Evolutionary conservation across 2,888 invertebrate genomes (phyloP).

Genomic region (Athrips mouffetella): DNA sequence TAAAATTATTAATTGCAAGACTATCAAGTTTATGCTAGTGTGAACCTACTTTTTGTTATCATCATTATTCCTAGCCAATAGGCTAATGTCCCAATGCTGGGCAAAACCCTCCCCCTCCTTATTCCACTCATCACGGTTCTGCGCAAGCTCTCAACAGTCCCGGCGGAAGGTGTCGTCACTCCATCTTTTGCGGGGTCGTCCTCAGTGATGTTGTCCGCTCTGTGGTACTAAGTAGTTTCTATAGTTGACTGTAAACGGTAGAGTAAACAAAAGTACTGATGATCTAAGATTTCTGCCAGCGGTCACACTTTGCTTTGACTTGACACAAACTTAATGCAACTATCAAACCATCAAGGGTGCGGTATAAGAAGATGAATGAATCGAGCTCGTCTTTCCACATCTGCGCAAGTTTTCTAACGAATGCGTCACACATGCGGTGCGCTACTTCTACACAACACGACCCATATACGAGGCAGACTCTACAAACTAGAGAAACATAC

Average conservation of each 20-base stretch:
- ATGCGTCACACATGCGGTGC: conserved; percentile 49
- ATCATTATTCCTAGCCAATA: too few relatives aligned
- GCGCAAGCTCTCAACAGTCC: too few relatives aligned
- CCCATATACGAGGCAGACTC: not conserved
- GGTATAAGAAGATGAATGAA: conserved; percentile 52
- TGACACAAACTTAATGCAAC: conserved; percentile 23
- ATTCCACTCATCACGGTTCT: too few relatives aligned
- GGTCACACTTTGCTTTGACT: too few relatives aligned
- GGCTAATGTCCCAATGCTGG: too few relatives aligned
- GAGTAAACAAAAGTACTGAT: too few relatives aligned
- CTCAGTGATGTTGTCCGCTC: not conserved
- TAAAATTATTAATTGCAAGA: not conserved
- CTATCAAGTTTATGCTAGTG: not conserved
- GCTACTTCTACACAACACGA: conserved; percentile 38
- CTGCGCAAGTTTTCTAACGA: conserved; percentile 60
- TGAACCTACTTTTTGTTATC: not conserved
- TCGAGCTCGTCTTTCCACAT: conserved; percentile 53
- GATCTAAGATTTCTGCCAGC: too few relatives aligned
- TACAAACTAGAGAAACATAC: too few relatives aligned
- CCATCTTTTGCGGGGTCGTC: too few relatives aligned
- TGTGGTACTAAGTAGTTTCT: not conserved
- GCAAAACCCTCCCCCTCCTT: too few relatives aligned
- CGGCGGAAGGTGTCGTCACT: too few relatives aligned
- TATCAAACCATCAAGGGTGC: conserved; percentile 35
- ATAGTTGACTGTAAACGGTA: not conserved